A percentile compares a stretch with the other conserved stretches of the same genome.
Conservation (phyloP, 2,888 invertebrate genomes). For the Lycaena phlaeas region DNA sequence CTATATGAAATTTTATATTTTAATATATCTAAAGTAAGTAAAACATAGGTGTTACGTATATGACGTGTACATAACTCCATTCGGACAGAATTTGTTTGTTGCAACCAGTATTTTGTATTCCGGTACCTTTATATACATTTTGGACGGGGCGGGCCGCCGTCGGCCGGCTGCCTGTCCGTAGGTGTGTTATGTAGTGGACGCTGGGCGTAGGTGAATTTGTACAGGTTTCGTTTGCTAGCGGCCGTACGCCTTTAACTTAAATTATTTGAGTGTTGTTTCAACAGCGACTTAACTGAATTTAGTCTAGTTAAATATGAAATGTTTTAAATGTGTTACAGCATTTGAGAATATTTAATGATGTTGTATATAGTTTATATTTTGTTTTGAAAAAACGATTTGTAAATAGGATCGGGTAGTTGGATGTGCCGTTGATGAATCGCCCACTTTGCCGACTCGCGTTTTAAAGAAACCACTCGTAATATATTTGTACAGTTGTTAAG, state of each 20-base stretch:
- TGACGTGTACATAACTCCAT: constrained; percentile 35
- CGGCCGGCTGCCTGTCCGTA: too few relatives aligned
- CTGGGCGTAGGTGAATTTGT: constrained; percentile 42
- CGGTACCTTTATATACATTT: not conserved
- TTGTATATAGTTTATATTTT: constrained; percentile 73
- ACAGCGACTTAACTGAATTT: constrained; percentile 52
- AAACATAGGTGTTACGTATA: constrained; percentile 46
- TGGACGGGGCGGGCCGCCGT: not conserved
- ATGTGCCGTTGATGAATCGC: constrained; percentile 49
- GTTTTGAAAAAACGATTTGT: constrained; percentile 65
- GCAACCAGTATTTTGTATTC: constrained; percentile 1
- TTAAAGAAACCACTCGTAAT: constrained; percentile 69
- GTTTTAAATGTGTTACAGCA: constrained; percentile 73
- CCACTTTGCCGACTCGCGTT: constrained; percentile 53
- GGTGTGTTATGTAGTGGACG: constrained; percentile 20
- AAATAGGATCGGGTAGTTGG: constrained; percentile 45
- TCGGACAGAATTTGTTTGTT: not conserved
- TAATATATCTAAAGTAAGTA: constrained; percentile 59
- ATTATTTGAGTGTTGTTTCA: constrained; percentile 40
- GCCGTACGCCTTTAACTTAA: constrained; percentile 28
- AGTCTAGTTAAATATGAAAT: constrained; percentile 69
- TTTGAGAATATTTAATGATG: constrained; percentile 72
- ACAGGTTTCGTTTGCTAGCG: constrained; percentile 34
- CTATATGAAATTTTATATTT: constrained; percentile 69
- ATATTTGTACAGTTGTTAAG: constrained; percentile 68